Base-by-base conservation (phyloP, 2,888 invertebrate species). In the Coelopa pilipes region DNA sequence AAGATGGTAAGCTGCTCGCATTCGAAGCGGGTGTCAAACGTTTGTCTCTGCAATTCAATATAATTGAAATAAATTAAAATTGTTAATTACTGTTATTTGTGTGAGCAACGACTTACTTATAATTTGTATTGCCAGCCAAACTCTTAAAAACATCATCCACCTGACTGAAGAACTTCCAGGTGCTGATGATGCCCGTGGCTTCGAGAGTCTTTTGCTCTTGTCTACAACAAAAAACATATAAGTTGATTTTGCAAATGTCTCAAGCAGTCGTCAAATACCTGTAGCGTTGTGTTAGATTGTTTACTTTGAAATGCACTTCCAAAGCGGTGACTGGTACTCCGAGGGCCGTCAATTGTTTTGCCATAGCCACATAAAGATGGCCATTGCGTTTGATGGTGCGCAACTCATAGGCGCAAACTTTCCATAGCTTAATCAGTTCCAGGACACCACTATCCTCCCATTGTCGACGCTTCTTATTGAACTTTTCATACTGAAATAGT, bases 361-460 rank as follows among this genome's bases (percentile, higher is more conserved):
- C 86, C 86, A 86, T 86, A 84, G 86, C 86, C 82, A 86, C 86
- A 81, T 86, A 86, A 65, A 86, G 83, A 81, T 86, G 86, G 80
- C 86, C 86, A 86, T 86, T 86, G 80, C 86, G 83, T 86, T 86
- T 86, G 74, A 86, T 86, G 75, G 86, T 86, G 82, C 86, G 84
- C 81, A 86, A 78, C 79, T 86, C 86, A 81, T 86, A 86, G 75
- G 86, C 86, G 81, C 86, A 86, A 75, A 86, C 86, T 86, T 86
- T 86, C 86, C 86, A 86, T 82, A 86, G 81, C 82, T 86, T 86
- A 76, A 86, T 86, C 77, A 86, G 80, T 78, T 86, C 86, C 78
- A 86, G 80, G 76, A 86, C 86, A 79, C 86, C 86, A 79, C 82
- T 86, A 83, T 86, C 86, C 86, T 86, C 86, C 86, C 86, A 86